phyloP scores from a whole-genome alignment of 2,797 vertebrate species.

The Hapalemur alaotrensis region DNA sequence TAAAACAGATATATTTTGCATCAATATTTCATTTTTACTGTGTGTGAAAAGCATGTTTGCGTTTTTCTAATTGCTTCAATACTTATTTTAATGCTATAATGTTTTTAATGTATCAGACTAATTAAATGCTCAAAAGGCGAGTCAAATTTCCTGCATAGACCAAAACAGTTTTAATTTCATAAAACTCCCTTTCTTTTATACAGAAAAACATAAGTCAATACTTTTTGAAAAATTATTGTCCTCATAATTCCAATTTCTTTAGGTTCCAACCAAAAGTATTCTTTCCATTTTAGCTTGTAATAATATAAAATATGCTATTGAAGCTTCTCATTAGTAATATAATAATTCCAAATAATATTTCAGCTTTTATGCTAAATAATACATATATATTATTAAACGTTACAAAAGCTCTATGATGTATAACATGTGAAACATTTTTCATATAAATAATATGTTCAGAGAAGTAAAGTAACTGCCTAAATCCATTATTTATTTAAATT shows the following conservation, averaged over 20 bases:
- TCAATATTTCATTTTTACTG: neutral
- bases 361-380: neutral
- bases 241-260: neutral
- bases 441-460: neutral
- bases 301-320: neutral
- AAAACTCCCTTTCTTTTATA: neutral
- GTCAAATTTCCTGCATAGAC: neutral
- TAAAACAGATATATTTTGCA: neutral
- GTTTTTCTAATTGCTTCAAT: neutral
- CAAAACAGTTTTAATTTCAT: neutral
- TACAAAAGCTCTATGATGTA: neutral
- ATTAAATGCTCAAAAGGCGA: neutral
- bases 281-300: neutral
- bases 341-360: neutral
- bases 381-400: neutral
- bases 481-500: neutral
- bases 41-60: neutral
- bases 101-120: neutral
- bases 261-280: neutral
- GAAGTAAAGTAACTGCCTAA: neutral
- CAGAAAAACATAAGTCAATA: neutral
- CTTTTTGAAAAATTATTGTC: neutral
- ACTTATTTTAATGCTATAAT: neutral
- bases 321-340: neutral
- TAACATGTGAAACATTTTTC: neutral